Base-by-base conservation (phyloP, 1,140 invertebrate species). In the Myzus persicae region DNA sequence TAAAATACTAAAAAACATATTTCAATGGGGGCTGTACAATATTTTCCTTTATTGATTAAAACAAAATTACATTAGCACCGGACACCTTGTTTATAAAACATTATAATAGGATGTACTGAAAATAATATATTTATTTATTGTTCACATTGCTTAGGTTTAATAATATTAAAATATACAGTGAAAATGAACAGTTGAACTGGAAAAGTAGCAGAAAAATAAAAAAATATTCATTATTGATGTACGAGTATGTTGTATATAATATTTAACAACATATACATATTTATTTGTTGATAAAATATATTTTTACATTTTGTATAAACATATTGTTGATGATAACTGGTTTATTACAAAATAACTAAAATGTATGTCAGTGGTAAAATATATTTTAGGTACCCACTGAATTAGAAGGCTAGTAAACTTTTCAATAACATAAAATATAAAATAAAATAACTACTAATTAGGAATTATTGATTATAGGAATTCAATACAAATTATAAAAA, bases 381-480 rank as follows among this genome's bases (percentile, higher is more conserved):
- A 88, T 2, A 36, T 22, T 48, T 85, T 85, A 18, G 26, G 26
- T 85, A 44, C 38, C 42, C 20, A n/a, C 31, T n/a, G 42, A 51
- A 22, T 87, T 44, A 48, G 46, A 51, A 36, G 85, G 20, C 20
- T 20, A 38, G 24, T 31, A n/a, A n/a, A 90, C n/a, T 59, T 31
- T 59, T 76, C 14, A 76, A 18, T 76, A n/a, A 76, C 31, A 76
- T 26, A 90, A 40, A 31, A n/a, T 59, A 90, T 54, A 54, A 54
- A 90, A 67, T 42, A 42, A 67, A 67, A 31, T 42, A 90, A 90
- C 44, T 48, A 67, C 1, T 90, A 67, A 90, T 42, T 67, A 90
- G 14, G 51, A 67, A 90, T 90, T 59, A 67, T 67, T 90, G 38
- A 14, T 14, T 42, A 90, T 90, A 90, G 89, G 89, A 90, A 67